These are phyloP conservation scores for Himalopsyche kuldschensis DNA, from an alignment of 2,888 invertebrate genomes.

Conservation along the genomic window DNA sequence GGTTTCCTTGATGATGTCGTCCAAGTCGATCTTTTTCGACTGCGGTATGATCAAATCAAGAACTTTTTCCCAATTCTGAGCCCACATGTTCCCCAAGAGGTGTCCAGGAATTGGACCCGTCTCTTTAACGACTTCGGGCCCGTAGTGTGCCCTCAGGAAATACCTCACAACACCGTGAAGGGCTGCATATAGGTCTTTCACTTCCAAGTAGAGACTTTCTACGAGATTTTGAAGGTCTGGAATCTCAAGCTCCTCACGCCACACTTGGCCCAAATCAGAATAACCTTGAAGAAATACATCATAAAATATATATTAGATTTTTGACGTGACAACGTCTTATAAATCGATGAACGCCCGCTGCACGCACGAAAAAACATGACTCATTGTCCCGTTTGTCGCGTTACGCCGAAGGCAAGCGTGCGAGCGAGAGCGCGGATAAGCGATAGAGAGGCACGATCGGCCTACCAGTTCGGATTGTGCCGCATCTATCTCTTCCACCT, in stretches of 20 bases:
- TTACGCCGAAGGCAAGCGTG: too few relatives aligned
- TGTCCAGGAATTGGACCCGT: conserved; percentile 69
- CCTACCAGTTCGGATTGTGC: too few relatives aligned
- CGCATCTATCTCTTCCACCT: too few relatives aligned
- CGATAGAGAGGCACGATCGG: too few relatives aligned
- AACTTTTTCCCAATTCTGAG: conserved; percentile 68
- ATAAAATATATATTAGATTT: too few relatives aligned
- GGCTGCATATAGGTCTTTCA: conserved; percentile 67
- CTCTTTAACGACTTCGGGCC: conserved; percentile 54
- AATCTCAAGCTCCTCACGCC: conserved; percentile 68
- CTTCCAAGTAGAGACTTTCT: conserved; percentile 56
- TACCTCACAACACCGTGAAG: conserved; percentile 71
- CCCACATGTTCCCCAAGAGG: conserved; percentile 71
- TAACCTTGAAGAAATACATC: conserved; percentile 65
- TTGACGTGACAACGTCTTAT: too few relatives aligned
- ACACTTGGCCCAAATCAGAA: conserved; percentile 63
- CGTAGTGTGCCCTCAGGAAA: conserved; percentile 61
- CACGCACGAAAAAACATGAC: too few relatives aligned
- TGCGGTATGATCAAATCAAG: conserved; percentile 59
- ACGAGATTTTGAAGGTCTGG: conserved; percentile 59
- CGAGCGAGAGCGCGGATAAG: too few relatives aligned
- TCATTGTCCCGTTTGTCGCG: too few relatives aligned
- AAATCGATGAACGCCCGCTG: too few relatives aligned
- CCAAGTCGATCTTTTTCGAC: conserved; percentile 52
- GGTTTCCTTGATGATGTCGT: conserved; percentile 54